A percentile compares a stretch with the other conserved stretches of the same genome.
Conservation (phyloP, 2,797 vertebrate species). For the Coreius guichenoti region DNA sequence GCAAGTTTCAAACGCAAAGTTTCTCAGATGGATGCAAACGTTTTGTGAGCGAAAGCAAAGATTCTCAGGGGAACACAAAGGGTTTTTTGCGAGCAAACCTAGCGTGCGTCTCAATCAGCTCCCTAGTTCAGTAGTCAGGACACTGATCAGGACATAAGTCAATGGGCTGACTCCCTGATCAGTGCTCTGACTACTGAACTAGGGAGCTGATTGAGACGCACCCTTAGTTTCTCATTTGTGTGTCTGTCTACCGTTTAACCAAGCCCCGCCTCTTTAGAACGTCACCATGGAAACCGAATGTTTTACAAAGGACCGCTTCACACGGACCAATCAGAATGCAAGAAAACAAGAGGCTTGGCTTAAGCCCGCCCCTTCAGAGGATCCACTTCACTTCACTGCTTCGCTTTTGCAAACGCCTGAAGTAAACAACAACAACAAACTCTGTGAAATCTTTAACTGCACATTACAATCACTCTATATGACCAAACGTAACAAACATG, state of each 20-base stretch:
- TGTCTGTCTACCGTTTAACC: not conserved
- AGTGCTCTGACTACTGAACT: too few relatives aligned
- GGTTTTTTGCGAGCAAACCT: too few relatives aligned
- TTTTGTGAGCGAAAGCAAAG: too few relatives aligned
- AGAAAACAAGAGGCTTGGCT: slow-evolving; percentile 39
- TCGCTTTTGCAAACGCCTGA: slow-evolving; percentile 9
- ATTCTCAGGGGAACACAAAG: too few relatives aligned
- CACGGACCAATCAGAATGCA: slow-evolving; percentile 34
- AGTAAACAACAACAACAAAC: slow-evolving; percentile 7
- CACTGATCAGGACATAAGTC: too few relatives aligned
- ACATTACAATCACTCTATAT: not conserved
- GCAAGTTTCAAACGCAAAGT: too few relatives aligned
- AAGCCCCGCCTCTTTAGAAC: slow-evolving; percentile 1
- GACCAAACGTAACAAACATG: not conserved
- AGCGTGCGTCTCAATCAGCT: too few relatives aligned
- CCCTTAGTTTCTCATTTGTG: not conserved
- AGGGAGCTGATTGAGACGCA: too few relatives aligned
- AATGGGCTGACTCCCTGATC: too few relatives aligned
- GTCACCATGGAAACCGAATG: slow-evolving; percentile 21
- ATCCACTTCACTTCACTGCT: not conserved
- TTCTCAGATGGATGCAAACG: too few relatives aligned
- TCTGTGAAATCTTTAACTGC: not conserved
- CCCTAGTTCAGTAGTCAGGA: too few relatives aligned
- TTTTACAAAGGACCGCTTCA: not conserved
- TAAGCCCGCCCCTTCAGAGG: not conserved